phyloP scores from a whole-genome alignment of 2,113 vertebrate species.

The Mustelus asterias region DNA sequence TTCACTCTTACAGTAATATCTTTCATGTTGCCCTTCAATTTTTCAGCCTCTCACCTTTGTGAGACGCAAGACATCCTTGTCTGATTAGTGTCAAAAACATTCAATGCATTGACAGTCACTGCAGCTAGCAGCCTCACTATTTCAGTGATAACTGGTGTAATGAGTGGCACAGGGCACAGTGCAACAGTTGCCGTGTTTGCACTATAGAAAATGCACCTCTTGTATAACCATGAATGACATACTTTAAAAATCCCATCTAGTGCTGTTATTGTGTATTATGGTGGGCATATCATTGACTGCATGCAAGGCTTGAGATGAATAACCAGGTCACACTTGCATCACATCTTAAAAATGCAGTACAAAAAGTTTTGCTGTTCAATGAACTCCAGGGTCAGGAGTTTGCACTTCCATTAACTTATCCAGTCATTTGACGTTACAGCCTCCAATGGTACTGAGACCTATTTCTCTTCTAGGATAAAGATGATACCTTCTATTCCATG shows the following conservation, averaged over 20 bases:
- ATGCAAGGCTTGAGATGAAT: neutral
- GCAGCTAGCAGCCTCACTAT: neutral
- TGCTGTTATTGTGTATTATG: neutral
- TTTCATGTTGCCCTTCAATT: neutral
- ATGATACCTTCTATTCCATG: slow-evolving; percentile 32
- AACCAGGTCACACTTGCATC: neutral
- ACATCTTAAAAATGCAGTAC: slow-evolving; percentile 18
- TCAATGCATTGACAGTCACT: neutral
- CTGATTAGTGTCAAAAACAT: neutral
- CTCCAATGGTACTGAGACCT: slow-evolving; percentile 27
- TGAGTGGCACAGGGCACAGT: neutral
- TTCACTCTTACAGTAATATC: neutral
- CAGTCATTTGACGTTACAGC: neutral
- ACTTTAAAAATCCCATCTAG: neutral
- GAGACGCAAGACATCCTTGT: neutral
- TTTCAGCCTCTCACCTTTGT: neutral
- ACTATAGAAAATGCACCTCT: neutral
- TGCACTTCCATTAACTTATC: neutral
- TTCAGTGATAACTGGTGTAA: neutral
- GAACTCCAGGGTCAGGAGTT: neutral
- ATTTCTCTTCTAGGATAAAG: slow-evolving; percentile 10
- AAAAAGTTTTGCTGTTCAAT: neutral
- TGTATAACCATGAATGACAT: neutral
- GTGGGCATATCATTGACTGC: neutral
- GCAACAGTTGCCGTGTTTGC: neutral